Evolutionary conservation across 2,888 invertebrate species (phyloP), one percentile per base, ranked within the genome.

Genomic region (Chesias legatella): DNA sequence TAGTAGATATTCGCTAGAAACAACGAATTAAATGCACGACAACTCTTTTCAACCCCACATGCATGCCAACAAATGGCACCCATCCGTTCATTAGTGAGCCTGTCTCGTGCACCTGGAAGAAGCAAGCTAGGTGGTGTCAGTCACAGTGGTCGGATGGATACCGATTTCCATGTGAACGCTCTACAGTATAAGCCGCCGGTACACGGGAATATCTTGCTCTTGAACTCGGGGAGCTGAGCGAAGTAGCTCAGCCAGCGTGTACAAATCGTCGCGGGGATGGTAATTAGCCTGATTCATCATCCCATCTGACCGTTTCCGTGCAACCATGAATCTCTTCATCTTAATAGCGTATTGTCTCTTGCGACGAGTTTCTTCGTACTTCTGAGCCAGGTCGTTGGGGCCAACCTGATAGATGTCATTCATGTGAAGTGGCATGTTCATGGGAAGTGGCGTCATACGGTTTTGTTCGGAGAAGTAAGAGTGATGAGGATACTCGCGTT

Each of bases 261-360:
- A 90, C 30, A 90, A 83, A 57, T 91, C 91, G 49, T 90, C 91
- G 26, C 89, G 85, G 48, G 89, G 84, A 43, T 86, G 63, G 59
- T 85, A 86, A 58, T 66, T 77, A 46, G 82, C 83, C 59, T 85
- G 85, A 53, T 77, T 83, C 60, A 76, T 65, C 71, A 79, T 70
- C 22, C 70, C 63, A 10, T 85, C 86, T 0, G 88, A 81, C 4
- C 85, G 84, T 67, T 91, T 91, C 59, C 90, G 85, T 10, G 91
- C 88, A 0, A 91, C 91, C 91, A 91, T 91, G 63, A 91, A 92
- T 24, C 91, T 82, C 68, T 92, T 91, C 69, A 86, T 68, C 55
- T 85, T 86, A 58, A 84, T 86, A 5, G 80, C 79, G 51, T 89
- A 88, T 48, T 84, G 80, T 53, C 86, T 73, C 59, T 89, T 88